Evolutionary conservation across 2,797 vertebrate genomes (phyloP), one percentile per base, ranked within the genome.

Genomic region (Hephaestus fuliginosus): DNA sequence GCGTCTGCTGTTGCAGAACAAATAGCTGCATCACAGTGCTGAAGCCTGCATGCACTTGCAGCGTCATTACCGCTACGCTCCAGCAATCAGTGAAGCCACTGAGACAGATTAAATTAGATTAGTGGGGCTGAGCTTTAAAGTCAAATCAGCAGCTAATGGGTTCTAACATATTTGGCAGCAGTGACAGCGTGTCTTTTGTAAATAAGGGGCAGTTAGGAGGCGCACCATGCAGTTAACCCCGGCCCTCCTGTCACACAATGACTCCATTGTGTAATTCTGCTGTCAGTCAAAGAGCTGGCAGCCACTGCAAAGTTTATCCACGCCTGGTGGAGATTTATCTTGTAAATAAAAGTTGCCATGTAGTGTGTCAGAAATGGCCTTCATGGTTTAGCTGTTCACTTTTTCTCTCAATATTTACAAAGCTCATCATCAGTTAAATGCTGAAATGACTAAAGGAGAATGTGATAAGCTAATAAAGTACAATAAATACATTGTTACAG

Each of bases 21-120:
- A 56, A 78, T 46, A 13, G 65, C 70, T 78, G 57, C 83, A 69
- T 77, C 74, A 72, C 61, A 4, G 49, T 4, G 2, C 39, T 0
- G 28, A 48, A 53, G 62, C 62, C 25, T 0, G 15, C 48, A 0
- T 73, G 72, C 57, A 55, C 65, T 68, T 4, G 36, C 70, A 28
- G 68, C 1, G 4, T 39, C 53, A 25, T 55, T 17, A 7, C 52
- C 5, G 60, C 64, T 55, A 8, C 0, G 7, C 80, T 57, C 25
- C 58, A 53, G 69, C 82, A 71, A 57, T 76, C 82, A 62, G 61
- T 0, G 14, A 60, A 81, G 48, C 83, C 67, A 57, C 70, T 56
- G 51, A 68, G 76, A 75, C 81, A 86, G 78, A 86, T 91, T 90
- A 75, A 86, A 88, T 89, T 85, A 86, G 88, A 91, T 89, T 88